Evolutionary conservation across 2,113 vertebrate species (phyloP), one percentile per base, ranked within the genome.

Genomic region (Naja naja): DNA sequence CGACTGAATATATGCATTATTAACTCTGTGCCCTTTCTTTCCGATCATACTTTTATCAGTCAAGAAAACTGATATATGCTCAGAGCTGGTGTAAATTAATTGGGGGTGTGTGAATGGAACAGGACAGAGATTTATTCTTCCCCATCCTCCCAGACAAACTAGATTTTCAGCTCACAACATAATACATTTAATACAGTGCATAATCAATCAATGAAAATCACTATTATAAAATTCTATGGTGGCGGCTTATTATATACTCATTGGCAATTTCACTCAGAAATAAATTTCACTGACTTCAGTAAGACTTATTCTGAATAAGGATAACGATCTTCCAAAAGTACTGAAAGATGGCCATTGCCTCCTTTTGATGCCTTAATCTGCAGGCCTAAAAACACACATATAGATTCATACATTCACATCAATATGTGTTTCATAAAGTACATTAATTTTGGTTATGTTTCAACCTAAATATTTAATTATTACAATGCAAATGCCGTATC

Each of bases 11-110:
- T 16, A 20, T 90, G 91, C 39, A 58, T 94, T 90, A 93, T 95
- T 93, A 95, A 47, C 88, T 85, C 91, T 90, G 88, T 93, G 74
- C 95, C 95, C 95, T 88, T 90, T 95, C 87, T 94, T 55, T 87
- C 91, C 74, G 49, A 95, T 94, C 85, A 23, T 49, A 58, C 16
- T 93, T 81, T 95, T 94, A 10, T 1, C 49, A 95, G 95, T 92
- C 93, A 94, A 96, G 43, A 69, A 25, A 92, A 60, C 23, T 43
- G 8, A 47, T 47, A 12, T 12, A 18, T 89, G 25, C 25, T 53
- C 27, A 45, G 53, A 52, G 39, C 56, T 86, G 54, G 25, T 23
- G 20, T 49, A 53, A 25, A 92, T 2, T 39, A 20, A 27, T 88
- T 22, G 5, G 39, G 30, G 25, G 22, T 27, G 34, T 0, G 12